Evolutionary conservation across 2,113 vertebrate species (phyloP).

Genomic region (Rissa tridactyla): DNA sequence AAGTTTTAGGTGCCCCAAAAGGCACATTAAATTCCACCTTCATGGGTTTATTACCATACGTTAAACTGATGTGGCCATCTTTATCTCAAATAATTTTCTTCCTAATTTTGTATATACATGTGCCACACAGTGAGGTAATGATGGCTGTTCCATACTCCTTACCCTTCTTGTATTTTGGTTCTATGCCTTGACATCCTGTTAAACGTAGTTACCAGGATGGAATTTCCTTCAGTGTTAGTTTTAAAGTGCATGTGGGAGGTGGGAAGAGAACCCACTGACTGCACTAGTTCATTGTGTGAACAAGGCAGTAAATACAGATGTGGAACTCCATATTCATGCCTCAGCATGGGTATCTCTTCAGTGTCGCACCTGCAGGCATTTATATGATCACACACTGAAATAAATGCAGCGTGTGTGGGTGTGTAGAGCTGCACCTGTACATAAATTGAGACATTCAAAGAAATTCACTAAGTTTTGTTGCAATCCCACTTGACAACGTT

Average conservation of each 20-base stretch:
- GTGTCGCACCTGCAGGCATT: constrained; percentile 51
- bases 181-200: background rate
- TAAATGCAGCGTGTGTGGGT: constrained; percentile 16
- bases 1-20: constrained; percentile 9
- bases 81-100: background rate
- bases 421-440: constrained; percentile 50
- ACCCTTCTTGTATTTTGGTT: background rate
- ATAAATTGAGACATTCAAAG: constrained; percentile 16
- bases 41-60: background rate
- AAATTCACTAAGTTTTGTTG: constrained; percentile 17
- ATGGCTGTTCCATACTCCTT: background rate
- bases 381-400: constrained; percentile 37
- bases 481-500: background rate
- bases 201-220: background rate
- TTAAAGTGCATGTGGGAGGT: background rate
- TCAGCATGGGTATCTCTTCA: constrained; percentile 43
- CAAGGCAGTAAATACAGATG: constrained; percentile 43
- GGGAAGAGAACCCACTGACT: background rate
- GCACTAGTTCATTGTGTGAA: constrained; percentile 12
- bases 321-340: constrained; percentile 56
- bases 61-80: background rate
- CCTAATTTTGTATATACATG: background rate
- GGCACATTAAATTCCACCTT: background rate
- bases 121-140: background rate
- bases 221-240: background rate